Evolutionary conservation across 2,797 vertebrate species (phyloP).

Genomic region (Diplodus sargus): DNA sequence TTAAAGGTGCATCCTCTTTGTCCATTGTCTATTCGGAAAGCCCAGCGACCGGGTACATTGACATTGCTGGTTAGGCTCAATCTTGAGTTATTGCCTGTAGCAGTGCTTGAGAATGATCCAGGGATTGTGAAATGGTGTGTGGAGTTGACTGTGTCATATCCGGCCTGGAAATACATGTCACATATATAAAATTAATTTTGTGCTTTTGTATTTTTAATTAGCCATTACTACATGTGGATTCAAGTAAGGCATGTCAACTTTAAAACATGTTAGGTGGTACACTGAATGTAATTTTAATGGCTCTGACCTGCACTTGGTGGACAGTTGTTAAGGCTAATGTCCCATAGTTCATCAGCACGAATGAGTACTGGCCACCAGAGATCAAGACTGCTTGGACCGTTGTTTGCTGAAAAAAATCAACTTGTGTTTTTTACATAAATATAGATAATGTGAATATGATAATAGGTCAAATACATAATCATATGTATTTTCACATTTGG

Average conservation of each 20-base stretch:
- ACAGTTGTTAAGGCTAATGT: neutral
- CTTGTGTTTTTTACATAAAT: neutral
- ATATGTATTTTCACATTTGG: neutral
- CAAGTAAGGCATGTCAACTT: no score
- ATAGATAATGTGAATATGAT: neutral
- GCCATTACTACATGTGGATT: no score
- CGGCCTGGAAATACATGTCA: slow-evolving; percentile 64
- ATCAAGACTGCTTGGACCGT: slow-evolving; percentile 7
- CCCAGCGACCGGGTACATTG: slow-evolving; percentile 73
- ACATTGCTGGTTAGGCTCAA: slow-evolving; percentile 72
- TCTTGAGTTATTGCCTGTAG: neutral
- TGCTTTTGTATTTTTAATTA: neutral
- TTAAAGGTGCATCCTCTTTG: slow-evolving; percentile 58
- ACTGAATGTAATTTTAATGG: neutral
- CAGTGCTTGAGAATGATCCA: slow-evolving; percentile 51
- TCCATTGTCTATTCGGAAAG: slow-evolving; percentile 62
- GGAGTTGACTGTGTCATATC: slow-evolving; percentile 75
- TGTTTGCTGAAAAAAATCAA: neutral
- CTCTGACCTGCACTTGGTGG: neutral
- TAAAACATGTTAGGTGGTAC: no score
- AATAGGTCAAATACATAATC: neutral
- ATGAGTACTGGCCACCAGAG: neutral
- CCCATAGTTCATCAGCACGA: slow-evolving; percentile 9
- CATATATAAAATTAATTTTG: neutral
- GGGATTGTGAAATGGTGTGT: slow-evolving; percentile 49